phyloP scores from a whole-genome alignment of 2,888 invertebrate species.

The Cerastoderma edule region DNA sequence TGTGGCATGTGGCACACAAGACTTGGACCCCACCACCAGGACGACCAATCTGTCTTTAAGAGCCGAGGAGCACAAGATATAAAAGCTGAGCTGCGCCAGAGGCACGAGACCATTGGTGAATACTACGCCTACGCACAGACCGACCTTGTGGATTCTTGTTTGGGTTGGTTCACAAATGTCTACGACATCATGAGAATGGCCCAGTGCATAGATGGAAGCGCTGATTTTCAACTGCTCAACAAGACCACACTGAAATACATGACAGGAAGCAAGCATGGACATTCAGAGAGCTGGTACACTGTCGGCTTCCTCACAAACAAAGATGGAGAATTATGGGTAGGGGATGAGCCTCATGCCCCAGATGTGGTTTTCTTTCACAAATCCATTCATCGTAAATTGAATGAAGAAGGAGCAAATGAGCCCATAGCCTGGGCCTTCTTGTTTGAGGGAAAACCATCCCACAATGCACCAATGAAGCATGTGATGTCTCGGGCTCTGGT shows the following conservation, averaged over 20 bases:
- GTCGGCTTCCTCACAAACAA: conserved; percentile 71
- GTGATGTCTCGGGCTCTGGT: conserved; percentile 66
- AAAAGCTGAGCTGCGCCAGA: conserved; percentile 44
- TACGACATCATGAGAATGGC: conserved; percentile 78
- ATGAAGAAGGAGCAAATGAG: conserved; percentile 41
- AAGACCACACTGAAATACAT: conserved; percentile 65
- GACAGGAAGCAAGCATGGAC: conserved; percentile 48
- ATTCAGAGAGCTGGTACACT: conserved; percentile 67
- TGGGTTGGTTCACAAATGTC: conserved; percentile 80
- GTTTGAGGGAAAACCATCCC: conserved; percentile 67
- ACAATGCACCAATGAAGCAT: conserved; percentile 65
- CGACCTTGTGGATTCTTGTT: conserved; percentile 71
- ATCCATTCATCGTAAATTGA: conserved; percentile 36
- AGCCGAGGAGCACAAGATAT: conserved; percentile 45
- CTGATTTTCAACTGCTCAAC: conserved; percentile 64
- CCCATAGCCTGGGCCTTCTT: conserved; percentile 69
- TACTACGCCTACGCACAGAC: conserved; percentile 56
- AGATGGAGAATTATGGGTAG: conserved; percentile 75
- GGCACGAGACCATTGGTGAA: conserved; percentile 58
- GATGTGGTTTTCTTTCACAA: conserved; percentile 74
- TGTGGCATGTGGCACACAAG: conserved; percentile 81
- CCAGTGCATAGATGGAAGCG: conserved; percentile 69
- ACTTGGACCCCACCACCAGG: conserved; percentile 60
- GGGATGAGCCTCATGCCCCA: conserved; percentile 70
- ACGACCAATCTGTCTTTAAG: conserved; percentile 39